Base-by-base conservation (phyloP, 2,888 invertebrate genomes). In the Dendrolimus pini region DNA sequence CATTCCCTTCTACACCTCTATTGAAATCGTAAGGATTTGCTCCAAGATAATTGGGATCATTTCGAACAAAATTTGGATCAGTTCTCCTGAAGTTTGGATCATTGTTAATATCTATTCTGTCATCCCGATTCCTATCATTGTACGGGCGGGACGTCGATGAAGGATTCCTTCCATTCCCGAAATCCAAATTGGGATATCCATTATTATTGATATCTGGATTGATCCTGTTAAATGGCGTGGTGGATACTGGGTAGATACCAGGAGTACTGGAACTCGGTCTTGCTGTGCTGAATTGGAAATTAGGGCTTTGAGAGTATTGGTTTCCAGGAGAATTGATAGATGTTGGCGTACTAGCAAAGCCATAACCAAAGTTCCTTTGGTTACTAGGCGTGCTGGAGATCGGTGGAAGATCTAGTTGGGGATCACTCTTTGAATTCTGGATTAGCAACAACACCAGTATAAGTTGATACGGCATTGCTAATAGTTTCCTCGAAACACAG, bases 371-470 rank as follows among this genome's bases (percentile, higher is more conserved):
- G 59, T 83, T 85, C 18, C 85, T 70, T 64, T 79, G 83, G 12
- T 56, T 83, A 75, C 67, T 69, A 65, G 30, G 83, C 56, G 79
- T 83, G 70, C 76, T 83, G 55, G 63, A 88, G 75, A 92, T 70
- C 0, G 92, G 93, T 2, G 93, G 93, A 55, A 93, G 70, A 68
- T 93, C 93, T 55, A 93, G 72, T 67, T 93, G 93, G 0, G 91
- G 83, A 47, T 77, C 71, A 1, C 77, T 75, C 56, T 65, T 62
- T 58, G 74, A 73, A 58, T 73, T 60, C 9, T 68, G 58, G 6
- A 71, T 53, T 9, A 74, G 42, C 47, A 74, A 54, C 30, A 77
- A 59, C 60, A 83, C 69, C 61, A 85, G 61, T 61, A 72, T 65
- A 59, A 83, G 60, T 69, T 74, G 73, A 57, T 78, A 70, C 75